Evolutionary conservation across 2,797 vertebrate species (phyloP).

Genomic region (Sparidentex hasta): DNA sequence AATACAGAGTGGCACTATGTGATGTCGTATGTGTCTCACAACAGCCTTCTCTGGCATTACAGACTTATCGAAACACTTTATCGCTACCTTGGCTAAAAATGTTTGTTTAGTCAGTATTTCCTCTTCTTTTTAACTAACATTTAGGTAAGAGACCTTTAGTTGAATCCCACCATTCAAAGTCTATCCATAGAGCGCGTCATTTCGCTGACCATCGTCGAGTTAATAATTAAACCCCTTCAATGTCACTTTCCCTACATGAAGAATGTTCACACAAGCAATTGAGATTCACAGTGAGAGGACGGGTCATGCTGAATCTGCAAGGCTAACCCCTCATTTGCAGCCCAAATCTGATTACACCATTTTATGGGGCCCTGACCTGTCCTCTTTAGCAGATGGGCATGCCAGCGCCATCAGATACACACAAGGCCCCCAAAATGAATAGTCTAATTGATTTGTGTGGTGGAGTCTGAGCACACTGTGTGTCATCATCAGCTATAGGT

Average conservation of each 20-base stretch:
- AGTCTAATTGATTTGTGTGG: slow-evolving; percentile 53
- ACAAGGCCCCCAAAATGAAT: slow-evolving; percentile 31
- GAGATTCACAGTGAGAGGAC: slow-evolving; percentile 13
- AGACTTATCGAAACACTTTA: background rate
- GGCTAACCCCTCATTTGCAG: slow-evolving; percentile 24
- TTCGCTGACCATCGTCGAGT: background rate
- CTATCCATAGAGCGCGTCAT: background rate
- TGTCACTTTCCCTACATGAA: slow-evolving; percentile 1
- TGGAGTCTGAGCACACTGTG: slow-evolving; percentile 14
- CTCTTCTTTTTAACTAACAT: background rate
- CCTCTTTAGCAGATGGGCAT: slow-evolving; percentile 24
- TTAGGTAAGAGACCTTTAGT: background rate
- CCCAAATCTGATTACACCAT: slow-evolving; percentile 25
- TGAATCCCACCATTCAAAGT: background rate
- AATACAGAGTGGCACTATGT: no score
- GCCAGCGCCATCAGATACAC: slow-evolving; percentile 23
- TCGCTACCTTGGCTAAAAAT: background rate
- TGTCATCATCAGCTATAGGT: slow-evolving; percentile 23
- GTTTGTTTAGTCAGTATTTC: background rate
- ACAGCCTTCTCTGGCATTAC: no score
- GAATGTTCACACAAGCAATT: slow-evolving; percentile 19
- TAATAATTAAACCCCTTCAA: slow-evolving; percentile 12
- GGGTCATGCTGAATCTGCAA: slow-evolving; percentile 27
- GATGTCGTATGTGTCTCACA: no score
- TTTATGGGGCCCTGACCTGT: slow-evolving; percentile 38